phyloP scores from a whole-genome alignment of 2,888 invertebrate species.

The Alitta virens region DNA sequence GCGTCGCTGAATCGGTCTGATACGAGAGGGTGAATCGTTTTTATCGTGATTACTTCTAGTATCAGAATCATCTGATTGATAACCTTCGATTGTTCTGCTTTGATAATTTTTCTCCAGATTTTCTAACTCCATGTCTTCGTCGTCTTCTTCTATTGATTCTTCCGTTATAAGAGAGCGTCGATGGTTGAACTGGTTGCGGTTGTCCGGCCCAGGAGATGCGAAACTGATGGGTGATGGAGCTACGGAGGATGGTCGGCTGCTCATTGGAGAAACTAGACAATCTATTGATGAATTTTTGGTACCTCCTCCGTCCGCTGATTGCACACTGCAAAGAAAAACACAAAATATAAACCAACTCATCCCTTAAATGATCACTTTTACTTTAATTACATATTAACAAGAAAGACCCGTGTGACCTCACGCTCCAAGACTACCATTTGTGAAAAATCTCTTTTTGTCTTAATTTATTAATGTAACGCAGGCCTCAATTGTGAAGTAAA shows the following conservation, averaged over 20 bases:
- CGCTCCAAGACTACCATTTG: no score
- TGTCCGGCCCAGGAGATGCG: constrained; percentile 58
- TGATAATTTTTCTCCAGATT: background rate
- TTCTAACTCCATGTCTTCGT: constrained; percentile 33
- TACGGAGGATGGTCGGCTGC: constrained; percentile 34
- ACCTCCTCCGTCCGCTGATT: constrained; percentile 15
- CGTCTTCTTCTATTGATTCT: constrained; percentile 77
- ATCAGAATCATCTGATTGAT: constrained; percentile 19
- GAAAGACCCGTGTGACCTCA: no score
- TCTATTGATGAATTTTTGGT: constrained; percentile 16
- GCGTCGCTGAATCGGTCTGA: background rate
- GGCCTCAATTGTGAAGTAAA: no score
- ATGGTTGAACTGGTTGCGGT: constrained; percentile 61
- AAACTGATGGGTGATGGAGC: constrained; percentile 23
- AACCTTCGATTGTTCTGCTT: background rate
- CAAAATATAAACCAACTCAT: no score
- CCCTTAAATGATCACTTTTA: no score
- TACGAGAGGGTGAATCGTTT: constrained; percentile 9
- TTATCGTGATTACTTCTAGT: background rate
- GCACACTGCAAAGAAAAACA: constrained; percentile 12
- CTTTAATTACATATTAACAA: no score
- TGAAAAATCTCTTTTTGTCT: no score
- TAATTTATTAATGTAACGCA: no score
- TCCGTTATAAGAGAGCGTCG: constrained; percentile 92
- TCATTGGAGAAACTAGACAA: constrained; percentile 50